These are phyloP conservation scores for Hassar affinis DNA, from an alignment of 2,113 vertebrate species.

Conservation along the genomic window DNA sequence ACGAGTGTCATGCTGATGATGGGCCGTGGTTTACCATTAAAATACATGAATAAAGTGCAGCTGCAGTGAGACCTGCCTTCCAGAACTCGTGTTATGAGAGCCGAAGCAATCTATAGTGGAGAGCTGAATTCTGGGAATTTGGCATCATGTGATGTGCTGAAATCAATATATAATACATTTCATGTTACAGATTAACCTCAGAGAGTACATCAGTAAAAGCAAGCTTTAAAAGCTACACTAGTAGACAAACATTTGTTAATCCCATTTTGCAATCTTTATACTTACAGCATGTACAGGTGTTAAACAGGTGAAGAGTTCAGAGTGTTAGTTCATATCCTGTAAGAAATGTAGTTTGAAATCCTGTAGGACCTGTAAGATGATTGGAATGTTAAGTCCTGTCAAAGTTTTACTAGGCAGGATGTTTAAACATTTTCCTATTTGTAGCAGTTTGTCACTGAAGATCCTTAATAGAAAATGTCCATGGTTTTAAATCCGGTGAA, in stretches of 20 bases:
- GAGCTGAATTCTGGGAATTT: background rate
- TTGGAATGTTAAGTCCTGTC: background rate
- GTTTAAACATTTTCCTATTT: background rate
- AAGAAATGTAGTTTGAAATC: background rate
- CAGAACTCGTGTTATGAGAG: background rate
- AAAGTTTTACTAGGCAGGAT: background rate
- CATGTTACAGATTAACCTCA: background rate
- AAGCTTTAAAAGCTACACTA: background rate
- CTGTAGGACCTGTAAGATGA: background rate
- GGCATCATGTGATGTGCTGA: background rate
- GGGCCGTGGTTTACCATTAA: background rate
- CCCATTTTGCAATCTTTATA: background rate
- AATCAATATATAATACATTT: background rate
- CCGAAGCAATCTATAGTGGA: background rate
- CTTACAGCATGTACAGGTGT: background rate
- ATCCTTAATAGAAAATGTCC: background rate
- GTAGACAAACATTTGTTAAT: background rate
- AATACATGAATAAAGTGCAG: constrained; percentile 9
- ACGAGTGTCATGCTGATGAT: background rate
- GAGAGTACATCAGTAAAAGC: background rate
- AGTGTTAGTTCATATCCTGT: background rate
- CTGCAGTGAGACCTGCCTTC: background rate
- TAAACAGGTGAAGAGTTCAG: background rate
- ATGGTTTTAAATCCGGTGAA: background rate
- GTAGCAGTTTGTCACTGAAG: background rate